phyloP scores from a whole-genome alignment of 2,113 vertebrate genomes.

The Pseudopodoces humilis region DNA sequence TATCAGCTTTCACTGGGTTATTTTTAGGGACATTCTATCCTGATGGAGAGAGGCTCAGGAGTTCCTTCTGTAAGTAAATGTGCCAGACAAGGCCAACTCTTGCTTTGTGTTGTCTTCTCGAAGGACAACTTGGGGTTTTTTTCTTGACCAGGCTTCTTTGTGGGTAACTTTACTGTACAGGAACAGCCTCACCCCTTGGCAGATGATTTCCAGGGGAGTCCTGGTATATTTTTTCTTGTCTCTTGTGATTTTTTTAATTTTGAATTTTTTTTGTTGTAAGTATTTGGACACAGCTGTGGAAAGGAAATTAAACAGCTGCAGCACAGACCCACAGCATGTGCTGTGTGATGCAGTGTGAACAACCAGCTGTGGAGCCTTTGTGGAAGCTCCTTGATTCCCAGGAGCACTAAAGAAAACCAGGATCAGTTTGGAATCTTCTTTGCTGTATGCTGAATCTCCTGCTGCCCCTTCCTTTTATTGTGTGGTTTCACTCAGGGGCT shows the following conservation, averaged over 20 bases:
- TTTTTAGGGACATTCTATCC: not conserved
- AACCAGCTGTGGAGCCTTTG: not conserved
- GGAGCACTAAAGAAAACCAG: not conserved
- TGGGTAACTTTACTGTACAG: not conserved
- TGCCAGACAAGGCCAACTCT: accelerated
- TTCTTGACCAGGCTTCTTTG: not conserved
- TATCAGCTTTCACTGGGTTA: not conserved
- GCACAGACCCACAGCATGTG: not conserved
- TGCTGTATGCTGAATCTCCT: not conserved
- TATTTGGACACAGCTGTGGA: not conserved
- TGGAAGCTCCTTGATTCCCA: not conserved
- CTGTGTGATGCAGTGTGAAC: not conserved
- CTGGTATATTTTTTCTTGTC: not conserved
- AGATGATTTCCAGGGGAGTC: not conserved
- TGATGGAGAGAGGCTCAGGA: not conserved
- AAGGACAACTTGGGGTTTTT: not conserved
- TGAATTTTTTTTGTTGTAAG: not conserved
- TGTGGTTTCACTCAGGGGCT: not conserved
- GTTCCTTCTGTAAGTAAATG: not conserved
- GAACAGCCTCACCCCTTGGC: not conserved
- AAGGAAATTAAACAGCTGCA: not conserved
- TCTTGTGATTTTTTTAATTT: not conserved
- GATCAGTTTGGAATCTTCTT: not conserved
- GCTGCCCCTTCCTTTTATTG: not conserved
- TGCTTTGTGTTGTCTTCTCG: accelerated